Evolutionary conservation across 2,888 invertebrate species (phyloP).

Genomic region (Himalopsyche anomala): DNA sequence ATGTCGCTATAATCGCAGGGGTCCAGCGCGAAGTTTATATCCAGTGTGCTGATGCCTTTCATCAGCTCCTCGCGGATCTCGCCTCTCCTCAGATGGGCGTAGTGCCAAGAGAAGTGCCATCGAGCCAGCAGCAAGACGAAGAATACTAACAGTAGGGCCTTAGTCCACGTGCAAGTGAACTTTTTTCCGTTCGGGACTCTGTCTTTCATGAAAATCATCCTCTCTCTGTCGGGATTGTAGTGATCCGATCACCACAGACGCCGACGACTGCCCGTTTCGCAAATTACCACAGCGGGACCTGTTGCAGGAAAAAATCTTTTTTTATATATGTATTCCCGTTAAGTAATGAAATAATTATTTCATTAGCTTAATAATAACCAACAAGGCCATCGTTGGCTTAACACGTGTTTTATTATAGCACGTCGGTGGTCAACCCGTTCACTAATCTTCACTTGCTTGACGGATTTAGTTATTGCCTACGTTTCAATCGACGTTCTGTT

Average conservation of each 20-base stretch:
- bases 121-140: conserved; percentile 68
- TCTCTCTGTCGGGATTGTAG: background rate
- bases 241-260: background rate
- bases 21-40: background rate
- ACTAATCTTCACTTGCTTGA: too few species aligned
- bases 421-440: too few species aligned
- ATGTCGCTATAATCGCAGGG: conserved; percentile 71
- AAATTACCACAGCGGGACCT: background rate
- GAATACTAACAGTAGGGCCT: background rate
- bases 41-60: background rate
- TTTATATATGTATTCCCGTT: background rate
- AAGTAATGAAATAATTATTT: too few species aligned
- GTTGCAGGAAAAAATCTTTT: background rate
- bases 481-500: too few species aligned
- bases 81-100: conserved; percentile 68
- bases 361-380: too few species aligned
- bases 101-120: conserved; percentile 77
- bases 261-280: background rate
- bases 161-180: conserved; percentile 36
- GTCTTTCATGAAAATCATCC: conserved; percentile 10
- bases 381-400: too few species aligned
- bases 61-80: conserved; percentile 68
- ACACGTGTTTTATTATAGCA: too few species aligned
- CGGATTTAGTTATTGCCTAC: too few species aligned
- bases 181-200: background rate